Percentiles rank a stretch among this genome's conserved stretches.
These are phyloP conservation scores for Typhlichthys subterraneus DNA, from an alignment of 2,797 vertebrate species.

Conservation along the genomic window DNA sequence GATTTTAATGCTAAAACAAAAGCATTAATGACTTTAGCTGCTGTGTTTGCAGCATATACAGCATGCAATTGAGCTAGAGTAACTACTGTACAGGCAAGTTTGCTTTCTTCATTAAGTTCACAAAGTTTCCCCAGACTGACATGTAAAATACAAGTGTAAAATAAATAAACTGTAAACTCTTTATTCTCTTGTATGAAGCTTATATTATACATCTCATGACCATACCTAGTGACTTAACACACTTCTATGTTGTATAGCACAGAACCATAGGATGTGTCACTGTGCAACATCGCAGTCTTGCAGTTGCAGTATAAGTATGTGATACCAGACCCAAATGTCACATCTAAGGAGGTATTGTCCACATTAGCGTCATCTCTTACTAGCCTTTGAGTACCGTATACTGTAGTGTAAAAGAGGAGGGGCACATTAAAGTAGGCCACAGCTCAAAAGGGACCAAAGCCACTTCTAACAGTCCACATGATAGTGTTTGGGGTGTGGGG, in stretches of 20 bases:
- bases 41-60: no score
- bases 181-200: no score
- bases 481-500: conserved; percentile 18
- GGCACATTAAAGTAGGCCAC: conserved; percentile 45
- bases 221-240: neutral
- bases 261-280: no score
- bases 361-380: conserved; percentile 34
- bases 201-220: no score
- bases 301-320: neutral
- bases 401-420: conserved; percentile 29
- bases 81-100: neutral
- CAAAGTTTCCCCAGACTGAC: no score
- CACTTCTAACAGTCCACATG: conserved; percentile 32
- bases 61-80: no score
- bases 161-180: no score
- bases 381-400: conserved; percentile 25
- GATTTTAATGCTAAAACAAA: no score
- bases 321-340: neutral
- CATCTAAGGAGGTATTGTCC: conserved; percentile 7
- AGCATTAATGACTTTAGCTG: no score
- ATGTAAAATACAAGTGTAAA: no score
- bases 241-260: neutral
- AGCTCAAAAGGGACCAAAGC: conserved; percentile 46
- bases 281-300: no score
- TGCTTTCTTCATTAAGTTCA: no score